phyloP scores from a whole-genome alignment of 2,797 vertebrate genomes.

The Okamejei kenojei region DNA sequence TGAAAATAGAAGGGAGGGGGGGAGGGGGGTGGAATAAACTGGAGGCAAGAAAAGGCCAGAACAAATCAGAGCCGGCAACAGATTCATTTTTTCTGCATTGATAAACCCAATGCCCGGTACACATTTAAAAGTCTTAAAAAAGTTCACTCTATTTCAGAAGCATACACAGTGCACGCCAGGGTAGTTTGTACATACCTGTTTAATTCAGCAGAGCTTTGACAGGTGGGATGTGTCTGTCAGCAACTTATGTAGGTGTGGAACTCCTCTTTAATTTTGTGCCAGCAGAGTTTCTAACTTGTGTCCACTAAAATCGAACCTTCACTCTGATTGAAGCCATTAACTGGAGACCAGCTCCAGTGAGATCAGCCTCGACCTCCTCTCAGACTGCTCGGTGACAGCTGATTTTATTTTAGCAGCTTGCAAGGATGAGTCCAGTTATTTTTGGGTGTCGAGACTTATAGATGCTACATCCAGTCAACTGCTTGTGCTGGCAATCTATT shows the following conservation, averaged over 20 bases:
- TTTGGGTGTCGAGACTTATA: constrained; percentile 68
- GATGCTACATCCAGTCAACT: constrained; percentile 53
- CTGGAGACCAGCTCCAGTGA: constrained; percentile 81
- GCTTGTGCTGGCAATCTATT: constrained; percentile 58
- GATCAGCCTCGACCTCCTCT: constrained; percentile 59
- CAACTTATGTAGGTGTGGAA: constrained; percentile 31
- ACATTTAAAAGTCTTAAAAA: background rate
- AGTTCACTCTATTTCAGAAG: background rate
- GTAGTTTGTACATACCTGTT: constrained; percentile 43
- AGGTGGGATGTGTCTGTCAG: constrained; percentile 32
- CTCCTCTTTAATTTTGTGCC: constrained; percentile 41
- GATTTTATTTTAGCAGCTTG: constrained; percentile 75
- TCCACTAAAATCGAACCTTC: constrained; percentile 50
- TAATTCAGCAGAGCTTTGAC: constrained; percentile 27
- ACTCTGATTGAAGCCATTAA: constrained; percentile 47
- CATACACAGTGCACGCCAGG: background rate
- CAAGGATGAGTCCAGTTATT: constrained; percentile 59
- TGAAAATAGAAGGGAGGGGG: too few species aligned
- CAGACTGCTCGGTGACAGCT: constrained; percentile 62
- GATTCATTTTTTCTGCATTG: background rate
- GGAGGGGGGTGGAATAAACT: too few species aligned
- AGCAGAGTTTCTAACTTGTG: constrained; percentile 39
- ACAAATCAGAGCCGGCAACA: too few species aligned
- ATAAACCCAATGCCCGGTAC: background rate
- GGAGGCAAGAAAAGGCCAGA: too few species aligned